These are phyloP conservation scores for Gnathonemus echidnorhynchus DNA, from an alignment of 2,113 vertebrate genomes.

Conservation along the genomic window DNA sequence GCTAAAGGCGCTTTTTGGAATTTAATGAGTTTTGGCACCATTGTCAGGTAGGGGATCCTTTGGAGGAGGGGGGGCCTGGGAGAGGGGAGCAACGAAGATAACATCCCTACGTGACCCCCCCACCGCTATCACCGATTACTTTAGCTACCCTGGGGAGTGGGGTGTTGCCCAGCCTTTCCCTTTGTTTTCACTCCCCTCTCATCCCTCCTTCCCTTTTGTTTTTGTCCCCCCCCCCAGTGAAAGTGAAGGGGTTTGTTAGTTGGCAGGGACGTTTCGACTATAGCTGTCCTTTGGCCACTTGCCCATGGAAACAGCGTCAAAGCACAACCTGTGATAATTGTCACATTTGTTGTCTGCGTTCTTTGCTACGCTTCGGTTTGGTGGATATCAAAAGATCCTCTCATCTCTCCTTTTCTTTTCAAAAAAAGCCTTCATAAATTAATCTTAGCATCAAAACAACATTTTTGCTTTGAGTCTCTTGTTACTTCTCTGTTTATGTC, in stretches of 20 bases:
- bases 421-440: conserved; percentile 84
- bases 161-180: conserved; percentile 2
- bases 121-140: conserved; percentile 40
- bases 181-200: conserved; percentile 22
- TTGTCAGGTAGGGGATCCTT: no score
- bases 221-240: conserved; percentile 72
- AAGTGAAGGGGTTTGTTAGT: conserved; percentile 96
- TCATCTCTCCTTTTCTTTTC: conserved; percentile 56
- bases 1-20: conserved; percentile 81
- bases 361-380: conserved; percentile 77
- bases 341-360: conserved; percentile 87
- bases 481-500: conserved; percentile 70
- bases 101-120: conserved; percentile 16
- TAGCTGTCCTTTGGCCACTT: conserved; percentile 90
- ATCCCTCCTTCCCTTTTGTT: conserved; percentile 53
- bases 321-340: conserved; percentile 98
- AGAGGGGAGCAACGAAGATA: conserved; percentile 43
- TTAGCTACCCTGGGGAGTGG: conserved; percentile 75
- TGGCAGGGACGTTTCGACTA: conserved; percentile 92
- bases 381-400: conserved; percentile 90
- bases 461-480: conserved; percentile 58
- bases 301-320: conserved; percentile 95
- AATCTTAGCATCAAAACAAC: conserved; percentile 76
- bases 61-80: conserved; percentile 47
- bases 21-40: no score